Evolutionary conservation across 2,113 vertebrate species (phyloP), one percentile per base, ranked within the genome.

Genomic region (human (Homo sapiens)): DNA sequence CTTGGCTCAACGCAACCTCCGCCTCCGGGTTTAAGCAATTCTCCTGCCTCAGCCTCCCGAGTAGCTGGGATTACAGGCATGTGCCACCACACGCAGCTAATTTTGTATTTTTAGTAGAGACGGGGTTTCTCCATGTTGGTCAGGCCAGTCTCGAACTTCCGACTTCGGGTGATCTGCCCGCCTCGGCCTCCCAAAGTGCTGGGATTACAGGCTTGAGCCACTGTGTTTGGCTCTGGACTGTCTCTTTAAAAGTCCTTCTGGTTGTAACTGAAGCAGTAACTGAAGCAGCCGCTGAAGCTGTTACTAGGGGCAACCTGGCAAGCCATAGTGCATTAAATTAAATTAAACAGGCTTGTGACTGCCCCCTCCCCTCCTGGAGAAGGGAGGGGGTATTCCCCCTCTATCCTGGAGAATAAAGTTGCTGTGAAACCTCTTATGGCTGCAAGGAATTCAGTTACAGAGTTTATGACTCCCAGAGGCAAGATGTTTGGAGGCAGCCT

Each of bases 231-330:
- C 27, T 27, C 27, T 20, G 45, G 52, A 59, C 96, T 97, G 88
- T 93, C 76, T 92, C 96, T 98, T 97, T 98, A 98, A 97, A 97
- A 97, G 92, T 97, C 66, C 68, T 91, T 93, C 79, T 88, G 45
- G 52, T 75, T 95, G 66, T 82, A 92, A 66, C 40, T 27, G 80
- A 96, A 97, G 92, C 87, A 72, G 66, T 81, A 92, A 66, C 40
- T 32, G 83, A 96, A 97, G 92, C 87, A 76, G 93, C 80, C 79
- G 70, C 95, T 88, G 84, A 93, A 97, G 78, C 93, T 88, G 97
- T 97, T 97, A 90, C 98, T 88, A 97, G 57, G 97, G 97, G 97
- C 97, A 97, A 97, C 96, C 93, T 96, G 95, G 92, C 84, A 95
- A 97, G 94, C 95, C 88, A 82, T 5, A 0, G 70, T 90, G 96